Conservation (phyloP, 2,888 invertebrate genomes). For the Ceriagrion tenellum region DNA sequence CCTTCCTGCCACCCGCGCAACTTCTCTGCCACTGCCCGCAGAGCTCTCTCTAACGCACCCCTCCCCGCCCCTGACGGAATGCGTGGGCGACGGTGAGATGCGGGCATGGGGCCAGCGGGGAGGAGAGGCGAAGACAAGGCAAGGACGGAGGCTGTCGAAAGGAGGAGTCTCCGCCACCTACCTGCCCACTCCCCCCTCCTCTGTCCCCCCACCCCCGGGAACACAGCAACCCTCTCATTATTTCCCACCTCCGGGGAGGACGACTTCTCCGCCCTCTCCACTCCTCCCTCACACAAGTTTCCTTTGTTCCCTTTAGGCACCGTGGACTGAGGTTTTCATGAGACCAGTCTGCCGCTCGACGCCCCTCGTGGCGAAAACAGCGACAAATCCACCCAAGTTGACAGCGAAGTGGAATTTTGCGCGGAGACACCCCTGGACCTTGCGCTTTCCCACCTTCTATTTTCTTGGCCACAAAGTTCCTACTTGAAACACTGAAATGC, state of each 20-base stretch:
- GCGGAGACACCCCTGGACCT: background rate
- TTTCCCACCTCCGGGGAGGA: background rate
- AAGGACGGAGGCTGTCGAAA: slow-evolving; percentile 45
- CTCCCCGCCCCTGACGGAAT: background rate
- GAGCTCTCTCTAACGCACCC: background rate
- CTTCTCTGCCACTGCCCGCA: background rate
- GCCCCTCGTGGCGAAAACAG: slow-evolving; percentile 31
- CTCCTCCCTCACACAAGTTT: background rate
- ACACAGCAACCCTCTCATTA: background rate
- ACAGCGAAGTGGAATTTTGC: background rate
- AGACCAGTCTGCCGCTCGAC: background rate
- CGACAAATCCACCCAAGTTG: background rate
- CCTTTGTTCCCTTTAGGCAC: slow-evolving; percentile 42
- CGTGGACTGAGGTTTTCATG: background rate
- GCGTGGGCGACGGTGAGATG: slow-evolving; percentile 33
- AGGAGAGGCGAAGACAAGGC: slow-evolving; percentile 51
- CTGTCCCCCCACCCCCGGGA: background rate
- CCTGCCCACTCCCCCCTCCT: background rate
- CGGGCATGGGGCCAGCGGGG: slow-evolving; percentile 15
- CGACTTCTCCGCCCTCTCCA: background rate
- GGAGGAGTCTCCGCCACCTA: slow-evolving; percentile 16
- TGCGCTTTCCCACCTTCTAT: background rate
- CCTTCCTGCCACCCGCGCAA: background rate
- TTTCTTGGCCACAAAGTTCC: background rate
- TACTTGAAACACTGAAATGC: background rate